Percentiles rank a stretch among this genome's conserved stretches.
These are phyloP conservation scores for Doris montereyensis DNA, from an alignment of 2,888 invertebrate species.

Conservation along the genomic window DNA sequence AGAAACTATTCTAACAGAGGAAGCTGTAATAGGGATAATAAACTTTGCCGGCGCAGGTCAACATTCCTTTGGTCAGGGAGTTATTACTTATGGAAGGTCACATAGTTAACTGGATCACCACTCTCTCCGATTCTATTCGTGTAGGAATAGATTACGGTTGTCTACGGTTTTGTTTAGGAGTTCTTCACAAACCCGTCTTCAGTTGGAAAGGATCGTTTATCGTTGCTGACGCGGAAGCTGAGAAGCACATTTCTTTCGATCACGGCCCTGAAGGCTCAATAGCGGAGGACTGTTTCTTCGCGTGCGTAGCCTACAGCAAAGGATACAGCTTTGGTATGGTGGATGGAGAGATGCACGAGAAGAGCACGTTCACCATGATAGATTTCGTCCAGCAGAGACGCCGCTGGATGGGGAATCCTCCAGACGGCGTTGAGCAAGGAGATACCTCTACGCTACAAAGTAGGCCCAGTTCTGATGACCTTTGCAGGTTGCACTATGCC, in stretches of 20 bases:
- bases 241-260: slow-evolving; percentile 58
- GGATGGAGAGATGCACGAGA: slow-evolving; percentile 66
- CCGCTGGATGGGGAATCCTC: slow-evolving; percentile 63
- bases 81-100: slow-evolving; percentile 47
- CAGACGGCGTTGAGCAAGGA: slow-evolving; percentile 53
- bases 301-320: slow-evolving; percentile 56
- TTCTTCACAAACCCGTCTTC: slow-evolving; percentile 62
- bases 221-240: slow-evolving; percentile 60
- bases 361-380: slow-evolving; percentile 60
- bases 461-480: slow-evolving; percentile 57
- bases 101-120: slow-evolving; percentile 64
- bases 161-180: slow-evolving; percentile 58
- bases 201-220: slow-evolving; percentile 67
- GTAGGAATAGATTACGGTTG: slow-evolving; percentile 65
- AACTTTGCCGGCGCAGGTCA: slow-evolving; percentile 62
- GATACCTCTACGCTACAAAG: slow-evolving; percentile 55
- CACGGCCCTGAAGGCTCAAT: slow-evolving; percentile 61
- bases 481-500: slow-evolving; percentile 58
- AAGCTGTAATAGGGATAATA: slow-evolving; percentile 62
- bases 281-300: slow-evolving; percentile 66
- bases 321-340: slow-evolving; percentile 65
- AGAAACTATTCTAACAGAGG: slow-evolving; percentile 63
- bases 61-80: slow-evolving; percentile 62
- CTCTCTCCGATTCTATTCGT: slow-evolving; percentile 59
- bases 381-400: slow-evolving; percentile 62